Evolutionary conservation across 2,888 invertebrate genomes (phyloP).

Genomic region (Troides aeacus): DNA sequence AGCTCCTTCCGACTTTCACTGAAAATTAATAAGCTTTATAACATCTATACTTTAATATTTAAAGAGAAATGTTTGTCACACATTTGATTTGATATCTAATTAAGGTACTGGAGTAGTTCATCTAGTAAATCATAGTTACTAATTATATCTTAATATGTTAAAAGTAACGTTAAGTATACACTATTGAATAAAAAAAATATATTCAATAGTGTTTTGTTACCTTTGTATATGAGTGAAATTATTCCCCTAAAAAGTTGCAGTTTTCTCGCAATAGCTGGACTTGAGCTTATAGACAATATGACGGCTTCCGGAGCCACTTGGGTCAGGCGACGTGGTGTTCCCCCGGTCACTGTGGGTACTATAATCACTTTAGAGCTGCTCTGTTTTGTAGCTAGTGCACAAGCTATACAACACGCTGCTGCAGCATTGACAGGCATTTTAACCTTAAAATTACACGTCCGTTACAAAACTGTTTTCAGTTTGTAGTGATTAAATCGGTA

Average conservation of each 20-base stretch:
- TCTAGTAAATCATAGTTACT: too few relatives aligned
- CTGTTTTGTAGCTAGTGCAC: slow-evolving; percentile 49
- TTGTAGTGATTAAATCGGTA: background rate
- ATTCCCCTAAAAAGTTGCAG: slow-evolving; percentile 82
- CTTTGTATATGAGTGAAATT: slow-evolving; percentile 80
- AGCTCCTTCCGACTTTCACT: slow-evolving; percentile 7
- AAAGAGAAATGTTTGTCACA: too few relatives aligned
- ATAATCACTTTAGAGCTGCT: slow-evolving; percentile 75
- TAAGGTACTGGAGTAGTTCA: too few relatives aligned
- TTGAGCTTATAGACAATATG: slow-evolving; percentile 82
- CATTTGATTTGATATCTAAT: too few relatives aligned
- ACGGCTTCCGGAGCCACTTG: slow-evolving; percentile 82
- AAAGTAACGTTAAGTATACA: too few relatives aligned
- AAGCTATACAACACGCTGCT: slow-evolving; percentile 53
- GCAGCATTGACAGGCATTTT: slow-evolving; percentile 61
- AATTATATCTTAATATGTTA: too few relatives aligned
- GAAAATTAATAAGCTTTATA: background rate
- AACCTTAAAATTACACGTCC: slow-evolving; percentile 40
- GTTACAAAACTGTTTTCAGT: background rate
- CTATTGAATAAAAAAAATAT: too few relatives aligned
- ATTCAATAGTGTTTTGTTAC: slow-evolving; percentile 34
- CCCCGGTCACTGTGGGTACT: slow-evolving; percentile 81
- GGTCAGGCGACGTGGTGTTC: slow-evolving; percentile 81
- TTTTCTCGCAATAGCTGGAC: slow-evolving; percentile 76
- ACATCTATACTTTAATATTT: too few relatives aligned